Percentiles rank a stretch among this genome's conserved stretches.
phyloP scores from a whole-genome alignment of 2,797 vertebrate genomes.

The Platalea minor region DNA sequence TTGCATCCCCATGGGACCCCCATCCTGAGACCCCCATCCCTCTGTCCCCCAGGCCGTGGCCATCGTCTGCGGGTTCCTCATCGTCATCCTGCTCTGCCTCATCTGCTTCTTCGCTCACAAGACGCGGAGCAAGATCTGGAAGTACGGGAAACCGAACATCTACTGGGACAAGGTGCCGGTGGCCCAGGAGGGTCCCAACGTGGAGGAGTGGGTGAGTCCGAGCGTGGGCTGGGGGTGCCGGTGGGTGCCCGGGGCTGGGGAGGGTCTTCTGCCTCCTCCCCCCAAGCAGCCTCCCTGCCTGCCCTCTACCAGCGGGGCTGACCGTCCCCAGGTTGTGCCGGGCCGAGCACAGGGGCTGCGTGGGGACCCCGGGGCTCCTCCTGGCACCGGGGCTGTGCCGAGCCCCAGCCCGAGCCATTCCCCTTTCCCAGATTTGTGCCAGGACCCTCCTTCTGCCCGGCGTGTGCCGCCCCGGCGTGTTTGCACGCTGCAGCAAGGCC shows the following conservation, averaged over 20 bases:
- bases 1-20: neutral
- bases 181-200: constrained; percentile 74
- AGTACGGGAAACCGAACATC: constrained; percentile 82
- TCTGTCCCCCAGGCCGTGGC: constrained; percentile 76
- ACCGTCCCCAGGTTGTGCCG: neutral
- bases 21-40: neutral
- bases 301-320: neutral
- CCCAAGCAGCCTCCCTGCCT: neutral
- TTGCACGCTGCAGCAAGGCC: neutral
- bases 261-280: neutral
- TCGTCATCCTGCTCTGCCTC: constrained; percentile 79
- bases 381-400: neutral
- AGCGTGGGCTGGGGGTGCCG: neutral
- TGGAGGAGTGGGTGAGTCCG: constrained; percentile 84
- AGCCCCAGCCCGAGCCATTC: too few relatives aligned
- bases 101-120: constrained; percentile 84
- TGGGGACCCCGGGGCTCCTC: too few relatives aligned
- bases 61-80: constrained; percentile 83
- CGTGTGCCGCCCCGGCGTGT: neutral
- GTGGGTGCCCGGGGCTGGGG: neutral
- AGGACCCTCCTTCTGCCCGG: neutral
- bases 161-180: constrained; percentile 76
- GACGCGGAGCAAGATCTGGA: constrained; percentile 88
- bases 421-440: neutral
- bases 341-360: neutral